Base-by-base conservation (phyloP, 2,113 vertebrate genomes). In the Pollachius pollachius region DNA sequence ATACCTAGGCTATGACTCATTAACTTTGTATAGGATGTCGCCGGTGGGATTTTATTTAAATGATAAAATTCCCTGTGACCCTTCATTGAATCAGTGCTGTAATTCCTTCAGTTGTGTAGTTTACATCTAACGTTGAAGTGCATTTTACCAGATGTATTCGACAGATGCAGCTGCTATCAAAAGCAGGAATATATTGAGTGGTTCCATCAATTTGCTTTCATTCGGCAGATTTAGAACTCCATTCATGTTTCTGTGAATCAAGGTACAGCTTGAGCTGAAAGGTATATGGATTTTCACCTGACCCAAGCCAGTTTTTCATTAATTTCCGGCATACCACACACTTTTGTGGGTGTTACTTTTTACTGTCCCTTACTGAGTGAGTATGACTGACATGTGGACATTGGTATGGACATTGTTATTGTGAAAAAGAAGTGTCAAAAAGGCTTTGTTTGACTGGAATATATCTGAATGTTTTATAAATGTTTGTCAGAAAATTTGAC, bases 341-440 rank as follows among this genome's bases (percentile, higher is more conserved):
- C 18, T 82, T 68, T 56, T 62, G 83, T 75, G 81, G 86, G 84
- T 89, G 79, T 72, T 77, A 81, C 80, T 81, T 75, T 19, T 37
- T 54, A 65, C 56, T 62, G 80, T 83, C 77, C 74, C 23, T 81
- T 67, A 85, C 76, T 77, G 84, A 82, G 82, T 77, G 68, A 81
- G 82, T 78, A 68, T 85, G 79, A 80, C 69, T 81, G 76, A 78
- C 80, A 82, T 71, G 41, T 89, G 85, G 74, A 84, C 83, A 84
- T 74, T 80, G 85, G 80, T 88, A 72, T 81, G 81, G 15, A 56
- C 17, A 23, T 67, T 71, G 81, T 78, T 83, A 83, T 17, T 86
- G 76, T 87, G 76, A 59, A 73, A 58, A 18, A 41, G 70, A 79
- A 52, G 58, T 78, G 72, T 52, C 41, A n/a, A 75, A 65, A 62